These are phyloP conservation scores for Recurvirostra avosetta DNA, from an alignment of 2,113 vertebrate genomes.

Conservation along the genomic window DNA sequence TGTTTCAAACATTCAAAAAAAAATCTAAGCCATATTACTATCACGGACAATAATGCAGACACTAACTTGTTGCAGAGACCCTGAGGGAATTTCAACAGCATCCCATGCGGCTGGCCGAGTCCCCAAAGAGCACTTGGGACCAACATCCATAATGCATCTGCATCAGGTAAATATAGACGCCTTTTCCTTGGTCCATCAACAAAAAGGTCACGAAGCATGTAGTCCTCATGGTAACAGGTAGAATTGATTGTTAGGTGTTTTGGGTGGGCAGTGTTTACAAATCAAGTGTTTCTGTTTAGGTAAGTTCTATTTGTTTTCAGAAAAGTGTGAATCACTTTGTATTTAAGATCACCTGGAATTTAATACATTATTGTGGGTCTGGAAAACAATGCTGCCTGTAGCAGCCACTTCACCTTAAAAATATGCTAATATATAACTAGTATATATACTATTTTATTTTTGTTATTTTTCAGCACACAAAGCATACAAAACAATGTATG, in stretches of 20 bases:
- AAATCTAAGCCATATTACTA: not conserved
- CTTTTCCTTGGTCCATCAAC: not conserved
- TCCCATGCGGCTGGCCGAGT: not conserved
- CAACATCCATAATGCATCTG: not conserved
- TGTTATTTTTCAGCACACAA: not conserved
- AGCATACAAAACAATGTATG: fast-evolving
- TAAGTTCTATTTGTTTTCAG: not conserved
- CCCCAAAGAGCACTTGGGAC: not conserved
- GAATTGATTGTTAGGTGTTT: not conserved
- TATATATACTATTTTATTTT: not conserved
- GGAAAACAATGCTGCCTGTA: not conserved
- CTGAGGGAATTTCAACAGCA: not conserved
- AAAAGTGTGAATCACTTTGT: not conserved
- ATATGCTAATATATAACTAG: not conserved
- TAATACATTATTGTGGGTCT: not conserved
- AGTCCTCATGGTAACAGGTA: not conserved
- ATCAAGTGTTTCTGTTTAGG: not conserved
- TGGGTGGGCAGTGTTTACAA: not conserved
- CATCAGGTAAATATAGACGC: not conserved
- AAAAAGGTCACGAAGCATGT: not conserved
- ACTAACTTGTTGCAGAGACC: not conserved
- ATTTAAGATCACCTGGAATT: not conserved
- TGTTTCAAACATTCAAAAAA: not conserved
- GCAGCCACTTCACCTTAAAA: not conserved
- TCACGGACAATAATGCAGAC: not conserved